phyloP scores from a whole-genome alignment of 2,888 invertebrate species.

The Campaea margaritaria region DNA sequence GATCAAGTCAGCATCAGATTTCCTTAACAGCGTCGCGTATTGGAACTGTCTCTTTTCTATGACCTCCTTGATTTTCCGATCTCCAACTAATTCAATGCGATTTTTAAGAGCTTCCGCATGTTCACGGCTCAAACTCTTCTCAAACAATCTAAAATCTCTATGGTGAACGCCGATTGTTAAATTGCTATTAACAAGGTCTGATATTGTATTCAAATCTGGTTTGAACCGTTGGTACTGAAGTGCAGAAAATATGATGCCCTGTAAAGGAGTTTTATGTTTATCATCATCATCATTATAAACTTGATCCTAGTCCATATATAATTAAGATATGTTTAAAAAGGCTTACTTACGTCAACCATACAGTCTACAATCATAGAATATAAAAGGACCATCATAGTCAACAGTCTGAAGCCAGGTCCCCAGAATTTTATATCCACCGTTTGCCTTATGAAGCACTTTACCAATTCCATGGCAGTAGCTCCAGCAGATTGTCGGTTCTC shows the following conservation, averaged over 20 bases:
- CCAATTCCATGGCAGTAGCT: constrained; percentile 61
- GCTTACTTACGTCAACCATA: constrained; percentile 75
- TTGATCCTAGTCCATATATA: background rate
- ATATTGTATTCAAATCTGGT: constrained; percentile 61
- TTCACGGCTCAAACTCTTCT: constrained; percentile 58
- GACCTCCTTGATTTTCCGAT: constrained; percentile 64
- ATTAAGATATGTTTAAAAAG: background rate
- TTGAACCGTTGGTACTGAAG: constrained; percentile 71
- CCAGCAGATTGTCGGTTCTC: constrained; percentile 54
- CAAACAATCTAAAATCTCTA: constrained; percentile 64
- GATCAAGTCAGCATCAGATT: constrained; percentile 69
- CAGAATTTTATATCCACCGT: constrained; percentile 69
- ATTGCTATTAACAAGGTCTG: constrained; percentile 60
- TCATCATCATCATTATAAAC: background rate
- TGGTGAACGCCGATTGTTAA: constrained; percentile 70
- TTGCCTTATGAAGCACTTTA: constrained; percentile 77
- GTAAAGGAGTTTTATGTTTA: constrained; percentile 45
- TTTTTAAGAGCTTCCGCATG: constrained; percentile 54
- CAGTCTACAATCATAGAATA: constrained; percentile 77
- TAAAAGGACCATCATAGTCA: constrained; percentile 64
- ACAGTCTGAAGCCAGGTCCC: constrained; percentile 67
- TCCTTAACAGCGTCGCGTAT: constrained; percentile 80
- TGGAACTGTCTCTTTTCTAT: constrained; percentile 71
- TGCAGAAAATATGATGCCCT: constrained; percentile 77
- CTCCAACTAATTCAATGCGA: constrained; percentile 68